A percentile compares a stretch with the other conserved stretches of the same genome.
These are phyloP conservation scores for Invenusta paracnida DNA, from an alignment of 2,888 invertebrate genomes.

Conservation along the genomic window DNA sequence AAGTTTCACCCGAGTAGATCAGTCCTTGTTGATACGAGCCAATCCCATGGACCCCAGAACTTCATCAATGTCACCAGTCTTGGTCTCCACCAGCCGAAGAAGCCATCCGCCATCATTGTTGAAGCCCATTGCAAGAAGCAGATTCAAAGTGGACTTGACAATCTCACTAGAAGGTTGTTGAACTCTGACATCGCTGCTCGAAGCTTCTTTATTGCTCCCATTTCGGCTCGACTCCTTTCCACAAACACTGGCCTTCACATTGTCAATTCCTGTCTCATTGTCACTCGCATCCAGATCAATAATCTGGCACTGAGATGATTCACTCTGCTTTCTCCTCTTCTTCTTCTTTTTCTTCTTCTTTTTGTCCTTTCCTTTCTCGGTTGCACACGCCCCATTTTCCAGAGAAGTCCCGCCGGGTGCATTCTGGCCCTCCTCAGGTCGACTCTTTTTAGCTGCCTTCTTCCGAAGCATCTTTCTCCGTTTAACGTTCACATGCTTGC, in stretches of 20 bases:
- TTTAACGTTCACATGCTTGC: not conserved
- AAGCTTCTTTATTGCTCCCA: no score
- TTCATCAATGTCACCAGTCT: not conserved
- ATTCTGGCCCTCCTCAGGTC: no score
- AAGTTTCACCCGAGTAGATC: no score
- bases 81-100: not conserved
- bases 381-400: no score
- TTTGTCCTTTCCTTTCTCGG: no score
- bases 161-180: not conserved
- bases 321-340: not conserved
- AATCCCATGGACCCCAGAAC: not conserved
- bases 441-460: no score
- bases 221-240: no score
- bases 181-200: no score
- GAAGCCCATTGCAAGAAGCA: not conserved
- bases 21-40: no score
- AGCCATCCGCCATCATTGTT: not conserved
- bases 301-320: not conserved
- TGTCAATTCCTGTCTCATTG: not conserved
- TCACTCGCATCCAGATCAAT: not conserved
- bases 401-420: no score
- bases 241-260: not conserved
- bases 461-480: not conserved
- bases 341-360: not conserved
- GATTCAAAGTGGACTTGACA: not conserved